These are phyloP conservation scores for Coelopa frigida DNA, from an alignment of 1,140 invertebrate species.

Conservation along the genomic window DNA sequence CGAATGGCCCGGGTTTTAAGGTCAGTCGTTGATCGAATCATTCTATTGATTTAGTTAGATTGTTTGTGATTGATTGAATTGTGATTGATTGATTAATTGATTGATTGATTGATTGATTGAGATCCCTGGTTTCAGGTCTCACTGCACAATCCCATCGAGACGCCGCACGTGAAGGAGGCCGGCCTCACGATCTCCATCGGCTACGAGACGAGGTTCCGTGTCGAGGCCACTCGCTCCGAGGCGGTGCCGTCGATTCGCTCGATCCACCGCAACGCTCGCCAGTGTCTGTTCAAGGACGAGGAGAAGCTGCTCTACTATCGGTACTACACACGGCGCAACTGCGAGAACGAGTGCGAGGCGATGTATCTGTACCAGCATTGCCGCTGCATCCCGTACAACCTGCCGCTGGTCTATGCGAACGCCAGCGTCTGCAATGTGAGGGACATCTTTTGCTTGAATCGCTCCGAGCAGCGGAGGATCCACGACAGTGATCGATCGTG, in stretches of 20 bases:
- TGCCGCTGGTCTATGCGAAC: conserved; percentile 47
- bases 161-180: conserved; percentile 30
- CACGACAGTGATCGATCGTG: conserved; percentile 16
- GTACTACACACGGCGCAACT: conserved; percentile 50
- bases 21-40: conserved; percentile 37
- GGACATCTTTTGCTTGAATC: conserved; percentile 20
- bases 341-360: conserved; percentile 63
- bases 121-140: conserved; percentile 18
- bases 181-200: conserved; percentile 32
- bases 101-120: not conserved
- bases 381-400: conserved; percentile 60
- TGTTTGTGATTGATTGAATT: not conserved
- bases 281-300: conserved; percentile 34
- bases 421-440: conserved; percentile 20
- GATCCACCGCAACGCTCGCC: conserved; percentile 22
- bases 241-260: conserved; percentile 19
- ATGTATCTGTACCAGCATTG: conserved; percentile 56
- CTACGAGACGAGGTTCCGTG: conserved; percentile 27
- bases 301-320: conserved; percentile 25
- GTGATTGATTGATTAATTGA: not conserved
- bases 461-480: conserved; percentile 18
- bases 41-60: not conserved
- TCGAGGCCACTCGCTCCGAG: conserved; percentile 24
- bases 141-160: conserved; percentile 33
- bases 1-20: conserved; percentile 69